Conservation (phyloP, 2,113 vertebrate genomes). For the Gopherus evgoodei region DNA sequence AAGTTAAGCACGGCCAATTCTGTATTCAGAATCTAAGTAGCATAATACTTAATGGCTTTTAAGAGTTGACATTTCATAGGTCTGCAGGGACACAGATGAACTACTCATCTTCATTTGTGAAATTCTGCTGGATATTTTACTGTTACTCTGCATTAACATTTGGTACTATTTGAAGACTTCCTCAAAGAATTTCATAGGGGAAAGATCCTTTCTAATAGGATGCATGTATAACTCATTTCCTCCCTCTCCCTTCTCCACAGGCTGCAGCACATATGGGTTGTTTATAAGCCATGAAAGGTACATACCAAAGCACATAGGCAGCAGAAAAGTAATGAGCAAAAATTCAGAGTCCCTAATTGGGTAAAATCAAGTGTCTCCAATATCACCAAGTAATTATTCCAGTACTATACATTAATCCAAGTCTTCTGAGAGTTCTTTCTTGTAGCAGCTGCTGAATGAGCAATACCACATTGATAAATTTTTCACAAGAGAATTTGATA, state of each 20-base stretch:
- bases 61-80: constrained; percentile 45
- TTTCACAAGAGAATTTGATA: constrained; percentile 58
- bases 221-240: background rate
- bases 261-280: constrained; percentile 2
- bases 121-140: constrained; percentile 61
- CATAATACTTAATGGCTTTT: constrained; percentile 39
- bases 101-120: constrained; percentile 42
- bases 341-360: constrained; percentile 30
- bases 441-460: constrained; percentile 61
- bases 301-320: constrained; percentile 8
- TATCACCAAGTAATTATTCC: constrained; percentile 43
- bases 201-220: constrained; percentile 18
- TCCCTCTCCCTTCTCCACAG: background rate
- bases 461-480: constrained; percentile 59
- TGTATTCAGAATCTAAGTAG: constrained; percentile 48
- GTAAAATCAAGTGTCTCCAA: constrained; percentile 33
- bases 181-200: constrained; percentile 42
- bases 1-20: constrained; percentile 35
- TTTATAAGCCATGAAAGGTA: constrained; percentile 39
- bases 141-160: constrained; percentile 53
- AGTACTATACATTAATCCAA: constrained; percentile 26
- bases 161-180: constrained; percentile 55
- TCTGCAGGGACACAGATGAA: constrained; percentile 44
- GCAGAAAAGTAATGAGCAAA: constrained; percentile 43
- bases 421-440: constrained; percentile 48